A percentile compares a stretch with the other conserved stretches of the same genome.
Conservation (phyloP, 2,797 vertebrate genomes). For the Sebastes variabilis region DNA sequence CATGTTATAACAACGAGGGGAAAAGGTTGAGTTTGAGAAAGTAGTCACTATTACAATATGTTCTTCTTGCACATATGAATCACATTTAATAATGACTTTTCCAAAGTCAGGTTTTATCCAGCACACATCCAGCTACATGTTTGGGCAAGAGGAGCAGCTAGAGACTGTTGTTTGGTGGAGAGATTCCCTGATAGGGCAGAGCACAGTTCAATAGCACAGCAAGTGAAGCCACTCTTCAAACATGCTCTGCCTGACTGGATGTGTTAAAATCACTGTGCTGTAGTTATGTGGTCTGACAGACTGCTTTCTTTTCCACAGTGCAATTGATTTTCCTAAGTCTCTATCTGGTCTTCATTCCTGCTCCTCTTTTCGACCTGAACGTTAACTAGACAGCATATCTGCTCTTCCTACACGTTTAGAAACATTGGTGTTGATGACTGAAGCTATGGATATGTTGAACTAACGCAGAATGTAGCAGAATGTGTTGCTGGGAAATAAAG, state of each 20-base stretch:
- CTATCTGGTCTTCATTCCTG: slow-evolving; percentile 44
- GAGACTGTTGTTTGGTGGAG: slow-evolving; percentile 54
- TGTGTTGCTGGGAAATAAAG: not conserved
- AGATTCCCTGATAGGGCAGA: slow-evolving; percentile 51
- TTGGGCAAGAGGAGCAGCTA: slow-evolving; percentile 7
- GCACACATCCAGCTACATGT: slow-evolving; percentile 2
- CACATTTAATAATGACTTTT: not conserved
- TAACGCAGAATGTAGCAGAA: not conserved
- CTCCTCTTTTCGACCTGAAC: slow-evolving; percentile 36
- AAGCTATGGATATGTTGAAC: slow-evolving; percentile 7
- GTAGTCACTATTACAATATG: not conserved
- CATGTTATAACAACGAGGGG: no score
- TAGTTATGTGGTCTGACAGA: slow-evolving; percentile 62
- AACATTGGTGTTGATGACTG: slow-evolving; percentile 8
- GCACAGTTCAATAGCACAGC: slow-evolving; percentile 54
- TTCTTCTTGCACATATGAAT: not conserved
- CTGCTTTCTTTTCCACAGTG: slow-evolving; percentile 48
- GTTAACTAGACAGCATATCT: slow-evolving; percentile 20
- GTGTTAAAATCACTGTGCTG: slow-evolving; percentile 56
- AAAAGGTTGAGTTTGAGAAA: not conserved
- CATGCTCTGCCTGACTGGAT: slow-evolving; percentile 58
- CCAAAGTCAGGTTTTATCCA: not conserved
- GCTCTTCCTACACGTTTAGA: slow-evolving; percentile 17
- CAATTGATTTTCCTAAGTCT: slow-evolving; percentile 69
- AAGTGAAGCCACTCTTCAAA: slow-evolving; percentile 60